Base-by-base conservation (phyloP, 2,113 vertebrate genomes). In the Anolis carolinensis region DNA sequence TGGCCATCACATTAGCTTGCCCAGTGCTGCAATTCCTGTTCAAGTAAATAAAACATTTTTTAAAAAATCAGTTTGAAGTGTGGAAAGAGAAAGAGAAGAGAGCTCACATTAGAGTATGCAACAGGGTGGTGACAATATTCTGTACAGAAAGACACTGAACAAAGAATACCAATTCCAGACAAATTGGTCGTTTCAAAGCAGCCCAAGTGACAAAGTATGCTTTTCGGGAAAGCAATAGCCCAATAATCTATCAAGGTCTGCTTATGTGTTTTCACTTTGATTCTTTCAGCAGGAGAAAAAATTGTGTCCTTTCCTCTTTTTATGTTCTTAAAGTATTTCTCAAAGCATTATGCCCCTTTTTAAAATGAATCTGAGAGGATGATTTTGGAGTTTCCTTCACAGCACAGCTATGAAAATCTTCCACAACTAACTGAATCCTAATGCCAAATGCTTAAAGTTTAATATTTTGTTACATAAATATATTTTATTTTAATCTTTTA, bases 401-500 rank as follows among this genome's bases (percentile, higher is more conserved):
- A 70, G 75, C 84, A 86, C 55, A 10, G n/a, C 0, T 39, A 10
- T 52, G 27, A 34, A 78, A 77, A 50, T 55, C 27, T 44, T 59
- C 62, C 78, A 3, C 1, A 84, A 0, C 55, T 88, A 87, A 67
- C 0, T 48, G 63, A 88, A 79, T 70, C 52, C 21, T 30, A 68
- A 68, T 27, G 70, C 30, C 7, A 7, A 0, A n/a, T 68, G 85
- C 27, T 79, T 36, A 39, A 39, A 86, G 44, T 7, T 75, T 48
- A 32, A 1, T 65, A 5, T 81, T 83, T 84, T 71, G 88, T 90
- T 36, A 86, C 32, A 23, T 83, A 5, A 21, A 68, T 65, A 32
- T 32, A 71, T 86, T 72, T 59, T 65, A 44, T 44, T 44, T 44
- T 44, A 44, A 44, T 44, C 39, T 44, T 44, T 44, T 44, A 44